Evolutionary conservation across 1,140 invertebrate genomes (phyloP), one percentile per base, ranked within the genome.

Genomic region (Scaptomyza montana): DNA sequence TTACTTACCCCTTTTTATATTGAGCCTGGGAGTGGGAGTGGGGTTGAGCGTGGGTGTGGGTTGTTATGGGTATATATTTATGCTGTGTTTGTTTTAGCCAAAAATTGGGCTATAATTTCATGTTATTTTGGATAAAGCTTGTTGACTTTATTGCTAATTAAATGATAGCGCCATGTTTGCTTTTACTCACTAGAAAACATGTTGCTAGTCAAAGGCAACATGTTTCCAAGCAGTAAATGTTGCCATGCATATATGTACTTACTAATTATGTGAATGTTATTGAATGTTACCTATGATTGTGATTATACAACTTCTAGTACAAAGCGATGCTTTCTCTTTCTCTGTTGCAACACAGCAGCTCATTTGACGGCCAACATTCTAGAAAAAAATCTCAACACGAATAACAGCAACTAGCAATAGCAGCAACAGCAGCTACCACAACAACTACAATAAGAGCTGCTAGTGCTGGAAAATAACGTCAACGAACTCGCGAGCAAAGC

Each of bases 301-400:
- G 10, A 30, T 25, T 50, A 30, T 54, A 69, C 16, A 21, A 39
- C 39, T 82, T 64, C n/a, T 39, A 10, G 12, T 51, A 3, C 10
- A 7, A 9, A 5, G 10, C 51, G 21, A 1, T 80, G 77, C 85
- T 89, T 89, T 89, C 85, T 89, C 80, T 89, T 80, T 89, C 85
- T 78, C 85, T 67, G 70, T 55, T 54, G 61, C 60, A 71, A 69
- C 80, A 57, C 51, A 41, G 30, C 28, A 41, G 50, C 63, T 36
- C 54, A 62, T 55, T 73, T 57, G 43, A 39, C 57, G 66, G 61
- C 60, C 66, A 85, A 81, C 75, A 86, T 86, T 86, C 81, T 86
- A 81, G 74, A 80, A 86, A 33, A 64, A 64, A 54, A 49, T 12
- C 28, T 39, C 53, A 54, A 45, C 61, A 71, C 5, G 36, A 57